Conservation (phyloP, 2,888 invertebrate species). For the Drosophila barbarae region DNA sequence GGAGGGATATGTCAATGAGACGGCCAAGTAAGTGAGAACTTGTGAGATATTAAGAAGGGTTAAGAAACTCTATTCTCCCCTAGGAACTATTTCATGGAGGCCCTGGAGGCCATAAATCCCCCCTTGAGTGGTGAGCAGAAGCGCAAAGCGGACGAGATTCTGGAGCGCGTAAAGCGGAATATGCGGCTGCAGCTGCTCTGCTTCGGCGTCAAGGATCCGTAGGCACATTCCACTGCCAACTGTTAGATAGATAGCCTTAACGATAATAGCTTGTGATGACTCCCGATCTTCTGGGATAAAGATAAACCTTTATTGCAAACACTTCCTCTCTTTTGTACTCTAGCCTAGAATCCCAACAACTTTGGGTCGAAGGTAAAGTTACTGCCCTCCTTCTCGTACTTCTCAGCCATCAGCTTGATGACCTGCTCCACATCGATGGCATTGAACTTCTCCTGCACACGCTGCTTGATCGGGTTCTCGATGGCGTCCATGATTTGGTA, state of each 20-base stretch:
- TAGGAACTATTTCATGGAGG: conserved; percentile 90
- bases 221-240: conserved; percentile 52
- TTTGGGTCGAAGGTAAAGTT: conserved; percentile 74
- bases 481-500: conserved; percentile 93
- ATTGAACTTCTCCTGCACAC: conserved; percentile 85
- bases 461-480: conserved; percentile 87
- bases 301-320: conserved; percentile 35
- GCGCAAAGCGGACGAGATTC: conserved; percentile 83
- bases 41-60: accelerated
- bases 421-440: conserved; percentile 87
- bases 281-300: conserved; percentile 16
- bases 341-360: conserved; percentile 44
- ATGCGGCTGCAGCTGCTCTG: conserved; percentile 87
- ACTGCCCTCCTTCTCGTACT: conserved; percentile 81
- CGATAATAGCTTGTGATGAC: conserved; percentile 27
- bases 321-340: conserved; percentile 24
- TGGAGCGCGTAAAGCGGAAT: conserved; percentile 83
- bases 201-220: conserved; percentile 80
- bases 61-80: neutral
- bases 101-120: conserved; percentile 87
- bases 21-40: conserved; percentile 82
- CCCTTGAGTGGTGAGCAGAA: conserved; percentile 84
- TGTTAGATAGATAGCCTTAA: conserved; percentile 13
- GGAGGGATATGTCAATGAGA: conserved; percentile 83
- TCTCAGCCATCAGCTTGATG: conserved; percentile 85